A percentile compares a stretch with the other conserved stretches of the same genome.
These are phyloP conservation scores for Euzophera pinguis DNA, from an alignment of 2,888 invertebrate genomes.

Conservation along the genomic window DNA sequence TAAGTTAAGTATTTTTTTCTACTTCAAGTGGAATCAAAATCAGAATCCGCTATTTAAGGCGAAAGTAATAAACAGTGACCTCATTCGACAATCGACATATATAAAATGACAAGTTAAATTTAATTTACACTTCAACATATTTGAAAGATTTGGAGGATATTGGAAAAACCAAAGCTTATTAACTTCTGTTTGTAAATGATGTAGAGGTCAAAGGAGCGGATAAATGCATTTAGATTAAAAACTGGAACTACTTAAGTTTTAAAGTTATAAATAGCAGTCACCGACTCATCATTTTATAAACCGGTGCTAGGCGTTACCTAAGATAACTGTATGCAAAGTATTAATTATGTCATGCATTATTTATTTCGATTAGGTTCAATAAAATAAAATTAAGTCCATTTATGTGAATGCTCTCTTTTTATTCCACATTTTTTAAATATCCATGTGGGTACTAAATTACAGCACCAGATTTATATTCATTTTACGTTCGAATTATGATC, in stretches of 20 bases:
- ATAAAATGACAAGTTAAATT: background rate
- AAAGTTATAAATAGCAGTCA: too few species aligned
- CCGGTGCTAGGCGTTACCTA: background rate
- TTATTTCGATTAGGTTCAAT: background rate
- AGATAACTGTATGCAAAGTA: background rate
- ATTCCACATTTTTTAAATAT: slow-evolving; percentile 30
- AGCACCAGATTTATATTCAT: too few species aligned
- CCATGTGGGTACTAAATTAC: too few species aligned
- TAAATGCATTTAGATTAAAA: too few species aligned
- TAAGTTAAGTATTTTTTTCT: background rate
- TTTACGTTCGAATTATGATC: slow-evolving; percentile 29
- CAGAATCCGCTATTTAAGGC: background rate
- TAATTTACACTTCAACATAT: background rate
- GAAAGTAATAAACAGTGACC: background rate
- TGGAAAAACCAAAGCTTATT: background rate
- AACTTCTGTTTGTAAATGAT: too few species aligned
- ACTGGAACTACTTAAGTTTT: too few species aligned
- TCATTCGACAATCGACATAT: background rate
- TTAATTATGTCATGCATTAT: background rate
- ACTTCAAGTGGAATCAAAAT: background rate
- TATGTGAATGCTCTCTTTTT: background rate
- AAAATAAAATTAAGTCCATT: background rate
- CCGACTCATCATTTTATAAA: background rate
- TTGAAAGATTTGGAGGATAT: background rate
- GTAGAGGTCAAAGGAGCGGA: too few species aligned